A percentile compares a stretch with the other conserved stretches of the same genome.
Conservation (phyloP, 2,888 invertebrate genomes). For the Glyphotaelius pellucidus region DNA sequence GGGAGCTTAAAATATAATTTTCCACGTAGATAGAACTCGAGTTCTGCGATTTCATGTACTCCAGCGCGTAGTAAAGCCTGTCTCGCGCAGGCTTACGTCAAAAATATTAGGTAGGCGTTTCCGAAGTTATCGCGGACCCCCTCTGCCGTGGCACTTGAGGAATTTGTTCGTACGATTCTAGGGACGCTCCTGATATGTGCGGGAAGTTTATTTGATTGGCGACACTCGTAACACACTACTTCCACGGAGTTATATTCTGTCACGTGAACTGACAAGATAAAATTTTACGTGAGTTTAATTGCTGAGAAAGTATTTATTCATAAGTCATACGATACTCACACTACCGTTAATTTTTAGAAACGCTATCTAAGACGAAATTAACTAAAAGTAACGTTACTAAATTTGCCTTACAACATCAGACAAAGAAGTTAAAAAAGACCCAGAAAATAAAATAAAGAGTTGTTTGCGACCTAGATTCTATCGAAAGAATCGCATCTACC, state of each 20-base stretch:
- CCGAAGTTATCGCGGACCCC: conserved; percentile 18
- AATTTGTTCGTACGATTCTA: not conserved
- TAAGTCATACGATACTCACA: not conserved
- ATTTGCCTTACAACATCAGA: no score
- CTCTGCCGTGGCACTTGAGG: not conserved
- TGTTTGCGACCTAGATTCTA: no score
- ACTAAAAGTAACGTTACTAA: no score
- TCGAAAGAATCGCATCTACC: no score
- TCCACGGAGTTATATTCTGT: not conserved
- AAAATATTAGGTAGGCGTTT: conserved; percentile 7
- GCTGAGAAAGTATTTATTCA: not conserved
- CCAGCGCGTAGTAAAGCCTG: conserved; percentile 10
- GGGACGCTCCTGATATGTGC: not conserved
- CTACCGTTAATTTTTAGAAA: no score
- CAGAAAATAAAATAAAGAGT: no score
- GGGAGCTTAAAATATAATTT: conserved; percentile 34
- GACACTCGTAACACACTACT: not conserved
- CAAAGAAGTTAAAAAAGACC: no score
- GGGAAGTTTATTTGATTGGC: conserved; percentile 13
- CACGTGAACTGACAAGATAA: not conserved
- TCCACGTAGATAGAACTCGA: conserved; percentile 32
- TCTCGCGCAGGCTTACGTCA: conserved; percentile 20
- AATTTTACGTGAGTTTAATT: not conserved
- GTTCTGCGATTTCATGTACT: conserved; percentile 20
- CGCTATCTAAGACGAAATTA: no score